A percentile compares a stretch with the other conserved stretches of the same genome.
Evolutionary conservation across 35 echinoderm and acorn worm species (phyloP).

Genomic region (Strongylocentrotus purpuratus): DNA sequence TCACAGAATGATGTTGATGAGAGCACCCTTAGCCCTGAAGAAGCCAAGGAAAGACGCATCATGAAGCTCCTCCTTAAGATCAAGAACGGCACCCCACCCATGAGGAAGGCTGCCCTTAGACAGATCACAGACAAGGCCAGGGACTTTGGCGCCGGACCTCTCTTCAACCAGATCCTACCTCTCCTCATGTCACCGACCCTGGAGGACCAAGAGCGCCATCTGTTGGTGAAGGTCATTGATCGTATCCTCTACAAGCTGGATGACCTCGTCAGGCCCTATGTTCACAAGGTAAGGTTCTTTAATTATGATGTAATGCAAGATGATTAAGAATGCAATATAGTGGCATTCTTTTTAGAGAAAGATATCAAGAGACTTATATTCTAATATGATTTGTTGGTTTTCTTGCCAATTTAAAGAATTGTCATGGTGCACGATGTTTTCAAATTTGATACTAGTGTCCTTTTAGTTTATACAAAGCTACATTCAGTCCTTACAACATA

Average conservation of each 20-base stretch:
- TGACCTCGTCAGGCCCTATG: conserved; percentile 93
- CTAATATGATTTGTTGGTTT: no score
- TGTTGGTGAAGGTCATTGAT: conserved; percentile 99
- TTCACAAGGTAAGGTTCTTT: conserved; percentile 86
- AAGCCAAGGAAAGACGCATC: conserved; percentile 87
- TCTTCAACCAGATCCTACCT: conserved; percentile 99
- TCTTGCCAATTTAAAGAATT: no score
- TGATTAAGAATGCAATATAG: no score
- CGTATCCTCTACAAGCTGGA: conserved; percentile 97
- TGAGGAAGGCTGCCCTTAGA: conserved; percentile 95
- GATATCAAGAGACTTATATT: no score
- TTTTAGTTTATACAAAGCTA: no score
- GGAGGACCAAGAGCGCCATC: conserved; percentile 99
- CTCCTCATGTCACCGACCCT: conserved; percentile 96
- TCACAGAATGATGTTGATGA: conserved; percentile 97
- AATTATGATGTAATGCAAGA: neutral
- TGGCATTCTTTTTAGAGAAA: no score
- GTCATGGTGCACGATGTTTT: no score
- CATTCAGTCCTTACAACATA: no score
- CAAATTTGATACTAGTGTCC: no score
- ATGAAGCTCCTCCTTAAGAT: conserved; percentile 94
- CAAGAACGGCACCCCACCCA: conserved; percentile 98
- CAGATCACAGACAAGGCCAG: conserved; percentile 99
- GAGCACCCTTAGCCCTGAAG: conserved; percentile 91
- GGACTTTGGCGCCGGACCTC: conserved; percentile 93